phyloP scores from a whole-genome alignment of 2,888 invertebrate genomes.

The Trisateles emortualis region DNA sequence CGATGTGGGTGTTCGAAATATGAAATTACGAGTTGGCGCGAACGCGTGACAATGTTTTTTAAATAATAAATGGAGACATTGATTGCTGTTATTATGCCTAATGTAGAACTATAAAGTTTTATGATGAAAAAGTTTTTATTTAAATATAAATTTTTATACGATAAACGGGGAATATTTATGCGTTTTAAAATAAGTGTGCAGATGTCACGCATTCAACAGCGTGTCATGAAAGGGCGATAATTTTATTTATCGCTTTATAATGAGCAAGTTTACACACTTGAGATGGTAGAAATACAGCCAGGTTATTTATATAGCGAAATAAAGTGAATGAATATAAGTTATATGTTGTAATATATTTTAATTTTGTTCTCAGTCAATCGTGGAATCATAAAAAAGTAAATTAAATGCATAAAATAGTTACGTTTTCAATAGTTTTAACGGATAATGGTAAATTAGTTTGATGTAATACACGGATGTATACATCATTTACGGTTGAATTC shows the following conservation, averaged over 20 bases:
- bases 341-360: constrained; percentile 25
- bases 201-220: constrained; percentile 69
- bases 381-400: not conserved
- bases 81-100: constrained; percentile 65
- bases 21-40: constrained; percentile 81
- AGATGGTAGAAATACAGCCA: constrained; percentile 45
- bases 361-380: not conserved
- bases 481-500: constrained; percentile 47
- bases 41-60: constrained; percentile 77
- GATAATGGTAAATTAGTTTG: constrained; percentile 21
- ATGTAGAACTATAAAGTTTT: constrained; percentile 55
- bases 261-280: constrained; percentile 76
- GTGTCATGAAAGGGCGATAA: constrained; percentile 77
- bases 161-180: constrained; percentile 77
- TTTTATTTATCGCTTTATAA: constrained; percentile 85
- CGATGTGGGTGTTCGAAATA: constrained; percentile 85
- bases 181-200: constrained; percentile 65
- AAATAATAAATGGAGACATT: constrained; percentile 63
- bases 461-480: constrained; percentile 34
- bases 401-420: not conserved
- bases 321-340: constrained; percentile 27
- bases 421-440: constrained; percentile 6
- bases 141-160: constrained; percentile 43
- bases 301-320: constrained; percentile 38
- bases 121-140: constrained; percentile 36